A percentile compares a stretch with the other conserved stretches of the same genome.
These are phyloP conservation scores for Ceryle rudis DNA, from an alignment of 2,797 vertebrate species.

Conservation along the genomic window DNA sequence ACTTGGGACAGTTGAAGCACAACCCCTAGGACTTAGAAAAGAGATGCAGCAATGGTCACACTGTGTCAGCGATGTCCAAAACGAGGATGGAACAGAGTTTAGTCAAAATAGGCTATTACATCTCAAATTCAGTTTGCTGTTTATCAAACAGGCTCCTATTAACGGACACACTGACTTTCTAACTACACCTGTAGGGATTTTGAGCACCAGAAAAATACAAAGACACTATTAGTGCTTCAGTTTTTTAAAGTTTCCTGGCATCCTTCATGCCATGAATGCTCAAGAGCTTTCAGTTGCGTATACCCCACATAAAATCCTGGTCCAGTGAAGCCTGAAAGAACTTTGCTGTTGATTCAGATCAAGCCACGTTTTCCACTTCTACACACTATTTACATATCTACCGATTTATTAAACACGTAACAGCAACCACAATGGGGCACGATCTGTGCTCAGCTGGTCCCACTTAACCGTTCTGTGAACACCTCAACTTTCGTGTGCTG, in stretches of 20 bases:
- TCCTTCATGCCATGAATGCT: neutral
- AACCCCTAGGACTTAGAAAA: neutral
- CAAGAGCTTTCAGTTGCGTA: constrained; percentile 1
- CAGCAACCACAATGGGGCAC: neutral
- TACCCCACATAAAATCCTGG: neutral
- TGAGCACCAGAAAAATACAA: neutral
- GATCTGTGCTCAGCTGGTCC: neutral
- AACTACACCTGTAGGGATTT: constrained; percentile 13
- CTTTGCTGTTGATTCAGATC: neutral
- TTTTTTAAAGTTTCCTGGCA: neutral
- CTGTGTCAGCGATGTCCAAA: neutral
- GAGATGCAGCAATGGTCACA: neutral
- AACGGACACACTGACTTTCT: neutral
- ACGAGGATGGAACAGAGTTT: neutral
- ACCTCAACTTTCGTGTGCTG: neutral
- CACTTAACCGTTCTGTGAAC: neutral
- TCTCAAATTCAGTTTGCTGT: neutral
- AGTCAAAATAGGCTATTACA: neutral
- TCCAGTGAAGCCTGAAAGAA: constrained; percentile 9
- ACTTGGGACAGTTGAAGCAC: neutral
- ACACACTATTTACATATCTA: neutral
- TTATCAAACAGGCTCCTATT: neutral
- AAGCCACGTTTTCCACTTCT: neutral
- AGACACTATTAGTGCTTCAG: neutral
- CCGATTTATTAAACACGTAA: neutral